Evolutionary conservation across 2,797 vertebrate genomes (phyloP), one percentile per base, ranked within the genome.

Genomic region (Macropus fuliginosus): DNA sequence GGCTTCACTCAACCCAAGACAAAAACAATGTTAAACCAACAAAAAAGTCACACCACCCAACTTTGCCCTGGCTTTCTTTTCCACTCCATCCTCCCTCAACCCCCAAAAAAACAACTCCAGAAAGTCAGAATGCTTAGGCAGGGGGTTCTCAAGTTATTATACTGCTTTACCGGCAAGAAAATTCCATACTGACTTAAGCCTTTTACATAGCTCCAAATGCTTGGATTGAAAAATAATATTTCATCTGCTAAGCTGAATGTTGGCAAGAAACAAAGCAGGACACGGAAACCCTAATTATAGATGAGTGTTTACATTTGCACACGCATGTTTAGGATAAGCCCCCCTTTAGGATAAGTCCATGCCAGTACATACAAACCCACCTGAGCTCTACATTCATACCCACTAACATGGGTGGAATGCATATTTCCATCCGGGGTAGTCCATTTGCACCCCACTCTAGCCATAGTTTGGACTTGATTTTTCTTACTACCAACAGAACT

Each of bases 181-280:
- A 94, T 97, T 93, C 95, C 97, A 96, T 96, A 97, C 93, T 28
- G 90, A 66, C 94, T 95, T 95, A 94, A 96, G 46, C 27, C 94
- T 56, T 81, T 95, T 91, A 54, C 94, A 91, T 93, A 91, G 92
- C 96, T 93, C 74, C 12, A 74, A 81, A 54, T 34, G 55, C 92
- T 59, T 50, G 74, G 50, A 55, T 1, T 91, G 74, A 94, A 95
- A 97, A 91, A 54, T 27, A 96, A 56, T 27, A 96, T 91, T 92
- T 94, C 46, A 89, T 90, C 93, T 91, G 93, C 94, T 56, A 18
- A n/a, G 89, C 91, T 24, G 91, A 18, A 87, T 97, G 94, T 91
- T 92, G 59, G 95, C 95, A 55, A 90, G 91, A n/a, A 94, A 91
- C 93, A 90, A 91, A 46, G 90, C 95, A 95, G 81, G 93, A 94